These are phyloP conservation scores for Clitarchus hookeri DNA, from an alignment of 2,888 invertebrate genomes.

Conservation along the genomic window DNA sequence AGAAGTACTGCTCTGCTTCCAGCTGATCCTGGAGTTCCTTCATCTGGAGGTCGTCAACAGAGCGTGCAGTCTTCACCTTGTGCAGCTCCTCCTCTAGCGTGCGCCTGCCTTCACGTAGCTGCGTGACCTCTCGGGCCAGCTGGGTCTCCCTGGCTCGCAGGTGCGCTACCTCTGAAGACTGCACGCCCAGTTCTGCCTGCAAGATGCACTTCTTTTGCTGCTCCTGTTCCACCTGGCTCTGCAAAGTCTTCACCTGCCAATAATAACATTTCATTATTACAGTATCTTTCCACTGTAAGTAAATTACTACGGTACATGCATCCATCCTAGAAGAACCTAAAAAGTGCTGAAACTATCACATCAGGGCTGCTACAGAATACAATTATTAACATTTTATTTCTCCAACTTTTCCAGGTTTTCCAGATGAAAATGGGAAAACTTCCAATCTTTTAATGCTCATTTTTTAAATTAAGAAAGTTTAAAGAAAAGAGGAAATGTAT, in stretches of 20 bases:
- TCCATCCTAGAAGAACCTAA: background rate
- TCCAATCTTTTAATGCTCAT: no score
- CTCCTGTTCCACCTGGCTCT: conserved; percentile 90
- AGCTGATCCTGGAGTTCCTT: conserved; percentile 94
- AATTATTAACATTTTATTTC: no score
- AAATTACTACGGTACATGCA: background rate
- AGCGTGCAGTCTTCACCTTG: conserved; percentile 70
- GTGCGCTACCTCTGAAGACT: conserved; percentile 71
- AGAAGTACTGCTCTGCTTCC: conserved; percentile 95
- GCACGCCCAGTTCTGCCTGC: conserved; percentile 78
- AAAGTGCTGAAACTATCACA: no score
- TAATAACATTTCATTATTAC: background rate
- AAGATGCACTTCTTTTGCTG: conserved; percentile 80
- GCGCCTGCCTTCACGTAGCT: conserved; percentile 70
- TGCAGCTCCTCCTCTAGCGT: conserved; percentile 76
- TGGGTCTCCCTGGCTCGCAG: conserved; percentile 73
- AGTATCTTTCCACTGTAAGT: background rate
- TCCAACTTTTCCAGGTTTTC: no score
- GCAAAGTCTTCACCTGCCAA: conserved; percentile 71
- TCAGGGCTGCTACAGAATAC: no score
- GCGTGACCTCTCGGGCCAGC: conserved; percentile 68
- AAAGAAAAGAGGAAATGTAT: no score
- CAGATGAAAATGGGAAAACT: no score
- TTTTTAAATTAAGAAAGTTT: no score
- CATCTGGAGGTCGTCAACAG: conserved; percentile 72